Evolutionary conservation across 2,888 invertebrate genomes (phyloP), one percentile per base, ranked within the genome.

Genomic region (Apotomis betuletana): DNA sequence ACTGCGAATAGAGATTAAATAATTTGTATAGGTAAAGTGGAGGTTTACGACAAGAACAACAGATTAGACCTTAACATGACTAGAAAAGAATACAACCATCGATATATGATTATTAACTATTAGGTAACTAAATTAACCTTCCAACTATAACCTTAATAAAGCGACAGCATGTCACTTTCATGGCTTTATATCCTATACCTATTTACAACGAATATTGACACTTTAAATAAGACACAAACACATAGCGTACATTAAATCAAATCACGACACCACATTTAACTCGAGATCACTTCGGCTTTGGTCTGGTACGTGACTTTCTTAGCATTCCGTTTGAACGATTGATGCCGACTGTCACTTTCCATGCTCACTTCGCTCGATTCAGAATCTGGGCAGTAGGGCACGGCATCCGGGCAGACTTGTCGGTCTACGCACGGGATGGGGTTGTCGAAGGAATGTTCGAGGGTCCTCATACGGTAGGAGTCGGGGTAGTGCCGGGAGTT

Each of bases 251-350:
- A 27, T 44, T 59, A 4, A 46, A 65, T 60, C 38, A 61, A 44
- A 61, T 52, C 60, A 67, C 38, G 74, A 75, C 59, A 70, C 70
- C 75, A 70, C 64, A 57, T 68, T 70, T 86, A 85, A 73, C 79
- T 85, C 72, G 86, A 83, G 81, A 83, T 86, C 81, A 92, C 90
- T 81, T 81, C 89, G 54, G 88, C 89, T 84, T 87, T 87, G 78
- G 84, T 88, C 89, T 91, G 90, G 78, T 92, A 92, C 8, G 92
- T 90, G 63, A 92, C 92, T 78, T 83, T 90, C 73, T 89, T 90
- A 73, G 79, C 65, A 68, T 83, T 89, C n/a, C 81, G 79, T 75
- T 83, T 87, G 61, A 91, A 82, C 10, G 91, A 91, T 10, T 87
- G 89, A 52, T 87, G 89, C 60, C 91, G 85, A 76, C 90, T 90